These are phyloP conservation scores for Ips nitidus DNA, from an alignment of 1,140 invertebrate genomes.

Conservation along the genomic window DNA sequence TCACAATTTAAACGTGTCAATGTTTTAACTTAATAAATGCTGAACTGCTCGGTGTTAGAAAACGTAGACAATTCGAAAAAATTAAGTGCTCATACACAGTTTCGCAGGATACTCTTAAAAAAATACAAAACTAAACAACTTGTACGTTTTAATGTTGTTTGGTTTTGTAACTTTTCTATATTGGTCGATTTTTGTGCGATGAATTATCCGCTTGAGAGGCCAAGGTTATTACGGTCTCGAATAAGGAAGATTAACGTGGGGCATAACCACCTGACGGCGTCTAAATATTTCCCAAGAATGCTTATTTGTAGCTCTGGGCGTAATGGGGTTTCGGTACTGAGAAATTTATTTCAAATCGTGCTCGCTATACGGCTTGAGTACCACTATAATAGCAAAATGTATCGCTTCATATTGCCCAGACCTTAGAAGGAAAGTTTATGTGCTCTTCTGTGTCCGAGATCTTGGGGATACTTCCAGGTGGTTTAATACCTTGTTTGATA, in stretches of 20 bases:
- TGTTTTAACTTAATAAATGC: no score
- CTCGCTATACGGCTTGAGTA: background rate
- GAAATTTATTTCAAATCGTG: constrained; percentile 31
- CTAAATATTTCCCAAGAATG: constrained; percentile 32
- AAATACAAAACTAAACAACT: no score
- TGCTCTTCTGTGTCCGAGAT: no score
- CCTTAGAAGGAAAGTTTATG: constrained; percentile 4
- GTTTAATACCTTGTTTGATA: no score
- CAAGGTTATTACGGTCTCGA: constrained; percentile 28
- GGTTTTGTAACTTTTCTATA: no score
- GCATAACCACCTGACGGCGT: constrained; percentile 35
- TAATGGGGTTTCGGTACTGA: constrained; percentile 28
- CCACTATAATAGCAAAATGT: constrained; percentile 10
- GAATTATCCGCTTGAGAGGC: constrained; percentile 28
- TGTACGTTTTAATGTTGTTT: no score
- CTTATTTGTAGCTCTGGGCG: constrained; percentile 29
- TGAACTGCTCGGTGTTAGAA: no score
- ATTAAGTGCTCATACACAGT: no score
- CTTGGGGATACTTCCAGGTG: no score
- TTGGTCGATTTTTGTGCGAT: constrained; percentile 10
- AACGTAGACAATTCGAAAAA: no score
- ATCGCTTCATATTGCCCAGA: constrained; percentile 19
- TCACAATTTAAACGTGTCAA: no score
- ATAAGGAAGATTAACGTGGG: constrained; percentile 33
- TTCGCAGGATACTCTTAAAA: no score